These are phyloP conservation scores for Crambe crambe DNA, from an alignment of 37 sponge, comb jelly and placozoan genomes.

Conservation along the genomic window DNA sequence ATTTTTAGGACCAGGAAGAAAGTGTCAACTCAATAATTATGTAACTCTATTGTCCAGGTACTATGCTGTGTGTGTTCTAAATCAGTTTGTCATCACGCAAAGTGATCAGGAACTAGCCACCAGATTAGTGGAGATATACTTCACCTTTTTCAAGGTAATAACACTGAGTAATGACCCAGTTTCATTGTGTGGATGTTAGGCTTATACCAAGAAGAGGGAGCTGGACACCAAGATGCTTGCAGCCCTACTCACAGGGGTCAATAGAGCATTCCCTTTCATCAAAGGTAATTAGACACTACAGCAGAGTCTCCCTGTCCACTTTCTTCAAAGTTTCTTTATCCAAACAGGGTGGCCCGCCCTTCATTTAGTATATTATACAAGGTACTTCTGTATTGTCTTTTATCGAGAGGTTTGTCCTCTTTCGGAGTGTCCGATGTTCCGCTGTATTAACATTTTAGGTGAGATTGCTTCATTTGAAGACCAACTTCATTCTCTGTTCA, in stretches of 20 bases:
- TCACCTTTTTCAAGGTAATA: constrained; percentile 89
- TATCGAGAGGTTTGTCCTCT: too few species aligned
- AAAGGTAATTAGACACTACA: constrained; percentile 37
- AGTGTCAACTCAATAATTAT: too few species aligned
- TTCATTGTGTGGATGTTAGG: constrained; percentile 25
- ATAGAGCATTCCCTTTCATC: constrained; percentile 93
- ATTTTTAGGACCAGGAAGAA: too few species aligned
- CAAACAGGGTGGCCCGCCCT: too few species aligned
- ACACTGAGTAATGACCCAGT: neutral
- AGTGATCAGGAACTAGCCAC: constrained; percentile 64
- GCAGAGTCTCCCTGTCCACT: neutral
- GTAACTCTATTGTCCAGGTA: too few species aligned
- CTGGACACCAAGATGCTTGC: constrained; percentile 90
- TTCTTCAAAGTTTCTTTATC: too few species aligned
- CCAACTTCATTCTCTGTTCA: constrained; percentile 92
- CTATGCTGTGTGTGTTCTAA: constrained; percentile 91
- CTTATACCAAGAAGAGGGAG: constrained; percentile 50
- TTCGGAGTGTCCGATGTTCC: too few species aligned
- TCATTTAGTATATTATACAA: too few species aligned
- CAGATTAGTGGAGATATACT: constrained; percentile 79
- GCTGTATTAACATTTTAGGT: too few species aligned
- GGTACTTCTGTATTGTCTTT: too few species aligned
- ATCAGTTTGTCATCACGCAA: constrained; percentile 75
- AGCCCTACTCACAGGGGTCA: constrained; percentile 91
- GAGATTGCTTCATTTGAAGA: constrained; percentile 82